A percentile compares a stretch with the other conserved stretches of the same genome.
These are phyloP conservation scores for Matsumyia berberina DNA, from an alignment of 2,888 invertebrate species.

Conservation along the genomic window DNA sequence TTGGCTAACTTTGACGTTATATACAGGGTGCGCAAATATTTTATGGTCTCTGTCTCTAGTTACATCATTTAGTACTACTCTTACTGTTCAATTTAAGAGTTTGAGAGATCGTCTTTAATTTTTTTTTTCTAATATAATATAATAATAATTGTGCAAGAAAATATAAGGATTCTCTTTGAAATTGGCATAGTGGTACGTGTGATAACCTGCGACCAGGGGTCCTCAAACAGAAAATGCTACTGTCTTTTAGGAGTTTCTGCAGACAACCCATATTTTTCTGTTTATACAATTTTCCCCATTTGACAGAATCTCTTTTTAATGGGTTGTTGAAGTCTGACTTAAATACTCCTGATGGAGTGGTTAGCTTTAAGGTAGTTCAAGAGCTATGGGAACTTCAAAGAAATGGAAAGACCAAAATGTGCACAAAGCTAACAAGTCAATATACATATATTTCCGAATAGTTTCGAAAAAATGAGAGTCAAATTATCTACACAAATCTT, in stretches of 20 bases:
- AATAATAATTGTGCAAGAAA: not conserved
- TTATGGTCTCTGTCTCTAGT: no score
- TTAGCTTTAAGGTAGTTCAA: constrained; percentile 7
- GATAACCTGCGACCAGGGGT: constrained; percentile 48
- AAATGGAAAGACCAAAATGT: constrained; percentile 9
- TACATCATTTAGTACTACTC: no score
- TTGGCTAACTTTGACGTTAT: no score
- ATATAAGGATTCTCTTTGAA: not conserved
- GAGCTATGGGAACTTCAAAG: constrained; percentile 8
- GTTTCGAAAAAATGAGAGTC: constrained; percentile 42
- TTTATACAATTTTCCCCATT: constrained; percentile 6
- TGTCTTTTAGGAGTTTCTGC: not conserved
- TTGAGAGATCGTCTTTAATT: no score
- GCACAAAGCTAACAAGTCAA: not conserved
- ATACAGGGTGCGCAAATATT: no score
- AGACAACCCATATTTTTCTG: not conserved
- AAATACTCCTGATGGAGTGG: constrained; percentile 9
- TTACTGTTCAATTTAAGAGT: no score
- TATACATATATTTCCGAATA: constrained; percentile 24
- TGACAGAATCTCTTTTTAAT: not conserved
- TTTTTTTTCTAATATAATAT: no score
- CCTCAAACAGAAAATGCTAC: constrained; percentile 34
- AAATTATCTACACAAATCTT: constrained; percentile 6
- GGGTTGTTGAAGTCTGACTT: constrained; percentile 6
- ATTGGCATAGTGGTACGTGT: constrained; percentile 18